Conservation (phyloP, 2,888 invertebrate species). For the Bellardia pandia region DNA sequence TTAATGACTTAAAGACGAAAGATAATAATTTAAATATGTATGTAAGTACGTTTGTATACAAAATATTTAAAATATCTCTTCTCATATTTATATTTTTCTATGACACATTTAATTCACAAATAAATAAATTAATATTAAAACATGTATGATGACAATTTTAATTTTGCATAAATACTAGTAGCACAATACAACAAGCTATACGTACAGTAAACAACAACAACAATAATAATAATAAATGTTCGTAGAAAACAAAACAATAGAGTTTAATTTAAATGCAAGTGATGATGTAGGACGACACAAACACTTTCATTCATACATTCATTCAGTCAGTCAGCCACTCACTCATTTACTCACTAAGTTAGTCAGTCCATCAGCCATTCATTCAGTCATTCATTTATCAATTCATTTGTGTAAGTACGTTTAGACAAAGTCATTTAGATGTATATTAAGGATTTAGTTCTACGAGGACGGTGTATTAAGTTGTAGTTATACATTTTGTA, state of each 20-base stretch:
- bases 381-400: conserved; percentile 34
- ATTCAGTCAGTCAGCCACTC: conserved; percentile 14
- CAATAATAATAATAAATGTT: conserved; percentile 18
- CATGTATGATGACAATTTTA: conserved; percentile 62
- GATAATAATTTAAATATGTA: neutral
- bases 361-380: conserved; percentile 9
- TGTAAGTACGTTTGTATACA: neutral
- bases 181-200: neutral
- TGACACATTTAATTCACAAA: conserved; percentile 44
- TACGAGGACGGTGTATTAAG: neutral
- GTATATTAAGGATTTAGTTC: conserved; percentile 42
- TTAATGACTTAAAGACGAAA: neutral
- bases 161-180: conserved; percentile 52
- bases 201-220: neutral
- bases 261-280: conserved; percentile 56
- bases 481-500: neutral
- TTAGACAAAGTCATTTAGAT: conserved; percentile 30
- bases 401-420: conserved; percentile 11
- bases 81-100: conserved; percentile 12
- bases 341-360: conserved; percentile 17
- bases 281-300: conserved; percentile 50
- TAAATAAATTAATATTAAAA: conserved; percentile 60
- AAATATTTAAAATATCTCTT: neutral
- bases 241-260: conserved; percentile 48
- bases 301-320: conserved; percentile 50